Evolutionary conservation across 2,113 vertebrate genomes (phyloP).

Genomic region (Blennius ocellaris): DNA sequence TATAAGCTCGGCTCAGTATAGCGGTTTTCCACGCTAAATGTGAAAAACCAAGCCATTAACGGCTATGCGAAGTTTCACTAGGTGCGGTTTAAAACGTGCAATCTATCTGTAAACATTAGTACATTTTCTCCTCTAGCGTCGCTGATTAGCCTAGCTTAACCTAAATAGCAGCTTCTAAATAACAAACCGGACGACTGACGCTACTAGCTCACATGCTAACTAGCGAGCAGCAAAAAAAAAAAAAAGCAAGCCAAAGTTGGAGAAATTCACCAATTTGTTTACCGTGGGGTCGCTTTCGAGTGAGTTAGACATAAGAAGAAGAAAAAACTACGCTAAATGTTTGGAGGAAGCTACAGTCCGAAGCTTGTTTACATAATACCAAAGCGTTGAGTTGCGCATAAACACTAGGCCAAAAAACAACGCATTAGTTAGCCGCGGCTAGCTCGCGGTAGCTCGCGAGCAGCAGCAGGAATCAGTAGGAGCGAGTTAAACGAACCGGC

Average conservation of each 20-base stretch:
- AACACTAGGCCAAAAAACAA: conserved; percentile 69
- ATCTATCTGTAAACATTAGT: not conserved
- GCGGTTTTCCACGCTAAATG: not conserved
- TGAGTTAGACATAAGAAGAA: too few species aligned
- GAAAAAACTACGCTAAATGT: not conserved
- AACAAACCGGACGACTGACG: conserved; percentile 39
- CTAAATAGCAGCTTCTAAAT: conserved; percentile 64
- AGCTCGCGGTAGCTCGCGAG: conserved; percentile 8
- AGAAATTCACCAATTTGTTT: not conserved
- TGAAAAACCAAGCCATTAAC: not conserved
- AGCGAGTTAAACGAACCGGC: conserved; percentile 14
- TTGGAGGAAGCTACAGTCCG: conserved; percentile 1
- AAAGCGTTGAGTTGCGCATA: conserved; percentile 68
- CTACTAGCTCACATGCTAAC: conserved; percentile 53
- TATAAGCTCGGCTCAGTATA: not conserved
- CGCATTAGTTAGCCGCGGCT: conserved; percentile 42
- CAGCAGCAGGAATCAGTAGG: not conserved
- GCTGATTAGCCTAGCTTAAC: conserved; percentile 72
- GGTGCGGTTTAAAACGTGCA: not conserved
- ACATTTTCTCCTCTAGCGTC: conserved; percentile 10
- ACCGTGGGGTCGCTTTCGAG: not conserved
- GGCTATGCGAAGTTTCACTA: not conserved
- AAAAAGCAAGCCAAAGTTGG: not conserved
- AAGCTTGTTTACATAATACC: conserved; percentile 77
- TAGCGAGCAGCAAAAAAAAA: not conserved